Evolutionary conservation across 2,797 vertebrate species (phyloP).

Genomic region (Pseudocheirus occidentalis): DNA sequence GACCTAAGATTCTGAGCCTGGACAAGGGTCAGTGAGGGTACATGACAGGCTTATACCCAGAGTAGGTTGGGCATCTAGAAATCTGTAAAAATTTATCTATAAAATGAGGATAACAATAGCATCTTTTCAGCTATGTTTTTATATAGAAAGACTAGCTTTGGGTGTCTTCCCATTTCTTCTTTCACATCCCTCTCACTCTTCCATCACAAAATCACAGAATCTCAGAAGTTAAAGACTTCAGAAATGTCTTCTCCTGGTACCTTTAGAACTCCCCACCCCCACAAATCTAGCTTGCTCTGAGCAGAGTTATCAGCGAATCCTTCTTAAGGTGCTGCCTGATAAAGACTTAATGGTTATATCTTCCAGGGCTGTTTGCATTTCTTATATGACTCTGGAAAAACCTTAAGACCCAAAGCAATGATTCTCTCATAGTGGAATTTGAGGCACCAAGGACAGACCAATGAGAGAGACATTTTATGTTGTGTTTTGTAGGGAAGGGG

Average conservation of each 20-base stretch:
- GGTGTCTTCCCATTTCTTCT: not conserved
- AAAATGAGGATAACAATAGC: not conserved
- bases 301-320: not conserved
- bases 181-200: not conserved
- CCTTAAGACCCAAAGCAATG: not conserved
- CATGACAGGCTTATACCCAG: too few species aligned
- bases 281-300: not conserved
- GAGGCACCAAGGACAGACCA: not conserved
- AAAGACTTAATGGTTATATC: not conserved
- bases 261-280: not conserved
- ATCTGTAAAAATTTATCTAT: not conserved
- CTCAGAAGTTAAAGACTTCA: not conserved
- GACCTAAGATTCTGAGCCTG: not conserved
- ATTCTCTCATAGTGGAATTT: not conserved
- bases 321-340: not conserved
- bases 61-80: not conserved
- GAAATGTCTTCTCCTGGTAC: not conserved
- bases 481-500: not conserved
- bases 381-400: not conserved
- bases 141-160: not conserved
- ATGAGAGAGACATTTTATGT: not conserved
- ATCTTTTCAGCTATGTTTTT: not conserved
- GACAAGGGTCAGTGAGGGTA: not conserved
- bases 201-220: not conserved
- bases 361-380: not conserved